phyloP scores from a whole-genome alignment of 2,113 vertebrate genomes.

The Chionis minor region DNA sequence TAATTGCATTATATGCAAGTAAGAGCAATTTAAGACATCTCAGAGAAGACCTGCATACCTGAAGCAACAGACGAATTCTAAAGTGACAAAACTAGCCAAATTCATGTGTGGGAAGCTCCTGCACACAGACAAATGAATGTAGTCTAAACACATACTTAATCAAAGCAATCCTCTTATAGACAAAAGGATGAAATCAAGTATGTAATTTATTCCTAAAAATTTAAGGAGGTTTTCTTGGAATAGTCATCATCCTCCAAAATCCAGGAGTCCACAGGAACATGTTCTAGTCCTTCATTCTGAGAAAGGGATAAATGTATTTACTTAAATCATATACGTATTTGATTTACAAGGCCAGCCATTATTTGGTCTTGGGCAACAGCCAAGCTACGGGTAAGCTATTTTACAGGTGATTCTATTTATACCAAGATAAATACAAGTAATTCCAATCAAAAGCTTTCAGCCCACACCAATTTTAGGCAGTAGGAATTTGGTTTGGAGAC shows the following conservation, averaged over 20 bases:
- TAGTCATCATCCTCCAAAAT: not conserved
- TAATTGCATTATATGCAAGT: not conserved
- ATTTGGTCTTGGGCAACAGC: not conserved
- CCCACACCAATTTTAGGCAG: not conserved
- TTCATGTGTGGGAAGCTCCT: not conserved
- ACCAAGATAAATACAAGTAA: rapidly evolving
- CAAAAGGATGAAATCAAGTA: not conserved
- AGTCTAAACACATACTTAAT: not conserved
- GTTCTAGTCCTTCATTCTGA: not conserved
- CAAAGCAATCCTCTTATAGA: not conserved
- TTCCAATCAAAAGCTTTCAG: not conserved
- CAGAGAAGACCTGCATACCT: not conserved
- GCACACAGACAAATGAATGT: not conserved
- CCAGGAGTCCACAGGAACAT: not conserved
- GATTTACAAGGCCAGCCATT: not conserved
- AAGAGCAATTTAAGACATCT: not conserved
- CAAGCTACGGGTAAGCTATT: not conserved
- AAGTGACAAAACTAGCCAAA: not conserved
- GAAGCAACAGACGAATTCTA: not conserved
- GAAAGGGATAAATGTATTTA: not conserved
- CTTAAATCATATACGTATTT: not conserved
- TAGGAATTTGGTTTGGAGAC: not conserved
- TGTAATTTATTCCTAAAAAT: not conserved
- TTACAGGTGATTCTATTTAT: not conserved
- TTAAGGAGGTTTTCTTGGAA: not conserved